Percentiles rank a stretch among this genome's conserved stretches.
Evolutionary conservation across 37 sponge, comb jelly and placozoan species (phyloP).

Genomic region (Axinella damicornis): DNA sequence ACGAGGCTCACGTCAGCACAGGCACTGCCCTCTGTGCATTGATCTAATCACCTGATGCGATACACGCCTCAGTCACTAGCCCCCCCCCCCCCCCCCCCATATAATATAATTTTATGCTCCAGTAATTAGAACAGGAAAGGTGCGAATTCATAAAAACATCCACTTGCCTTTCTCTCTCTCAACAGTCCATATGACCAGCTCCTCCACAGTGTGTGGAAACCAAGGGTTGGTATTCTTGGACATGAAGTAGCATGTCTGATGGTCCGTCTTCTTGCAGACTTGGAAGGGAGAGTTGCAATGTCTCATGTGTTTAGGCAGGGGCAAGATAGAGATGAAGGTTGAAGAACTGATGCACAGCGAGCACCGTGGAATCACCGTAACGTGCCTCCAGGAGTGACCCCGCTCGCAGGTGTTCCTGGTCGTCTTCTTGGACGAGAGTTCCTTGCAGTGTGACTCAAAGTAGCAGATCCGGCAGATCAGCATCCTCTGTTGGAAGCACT

Average conservation of each 20-base stretch:
- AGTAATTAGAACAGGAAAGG: too few relatives aligned
- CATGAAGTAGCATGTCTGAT: constrained; percentile 43
- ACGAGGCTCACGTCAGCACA: too few relatives aligned
- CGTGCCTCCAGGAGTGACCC: constrained; percentile 49
- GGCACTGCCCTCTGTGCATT: too few relatives aligned
- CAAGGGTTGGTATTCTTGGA: constrained; percentile 55
- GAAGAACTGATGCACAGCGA: constrained; percentile 44
- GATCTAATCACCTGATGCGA: too few relatives aligned
- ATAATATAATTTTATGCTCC: too few relatives aligned
- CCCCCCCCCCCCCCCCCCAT: too few relatives aligned
- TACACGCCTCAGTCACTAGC: too few relatives aligned
- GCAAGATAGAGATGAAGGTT: constrained; percentile 38
- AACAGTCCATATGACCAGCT: constrained; percentile 81
- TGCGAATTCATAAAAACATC: too few relatives aligned
- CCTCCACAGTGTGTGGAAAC: constrained; percentile 84
- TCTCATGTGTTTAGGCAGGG: constrained; percentile 67
- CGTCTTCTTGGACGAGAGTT: background rate
- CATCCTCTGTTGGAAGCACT: constrained; percentile 26
- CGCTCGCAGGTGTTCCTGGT: background rate
- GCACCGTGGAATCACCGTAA: constrained; percentile 56
- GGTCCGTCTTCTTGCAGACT: constrained; percentile 54
- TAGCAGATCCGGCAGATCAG: constrained; percentile 66
- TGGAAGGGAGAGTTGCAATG: constrained; percentile 22
- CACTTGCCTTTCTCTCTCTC: constrained; percentile 73
- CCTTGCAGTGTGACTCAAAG: constrained; percentile 18